Conservation (phyloP, 2,888 invertebrate species). For the Ochropacha duplaris region DNA sequence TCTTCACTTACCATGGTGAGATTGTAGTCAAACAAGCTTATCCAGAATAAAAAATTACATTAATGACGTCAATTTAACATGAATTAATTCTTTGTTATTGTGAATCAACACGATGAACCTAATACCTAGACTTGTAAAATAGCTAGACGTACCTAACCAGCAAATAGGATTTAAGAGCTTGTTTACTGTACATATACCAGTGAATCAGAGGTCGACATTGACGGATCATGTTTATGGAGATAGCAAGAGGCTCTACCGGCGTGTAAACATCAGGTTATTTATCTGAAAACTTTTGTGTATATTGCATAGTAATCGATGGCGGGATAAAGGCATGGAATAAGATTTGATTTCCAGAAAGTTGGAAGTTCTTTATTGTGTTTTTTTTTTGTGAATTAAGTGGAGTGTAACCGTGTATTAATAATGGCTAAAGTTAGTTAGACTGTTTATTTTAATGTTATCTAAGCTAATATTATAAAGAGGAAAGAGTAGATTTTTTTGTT, state of each 20-base stretch:
- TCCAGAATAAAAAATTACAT: no score
- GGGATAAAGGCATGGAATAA: neutral
- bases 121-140: neutral
- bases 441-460: no score
- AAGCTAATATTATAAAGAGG: no score
- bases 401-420: slow-evolving; percentile 7
- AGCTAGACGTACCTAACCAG: slow-evolving; percentile 15
- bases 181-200: slow-evolving; percentile 55
- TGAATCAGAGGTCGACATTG: slow-evolving; percentile 56
- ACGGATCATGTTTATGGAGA: slow-evolving; percentile 59
- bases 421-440: slow-evolving; percentile 10
- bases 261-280: slow-evolving; percentile 19
- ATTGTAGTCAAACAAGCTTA: no score
- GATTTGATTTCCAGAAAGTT: neutral
- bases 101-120: neutral
- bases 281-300: slow-evolving; percentile 18
- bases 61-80: no score
- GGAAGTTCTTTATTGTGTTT: neutral
- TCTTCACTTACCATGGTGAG: no score
- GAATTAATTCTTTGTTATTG: no score
- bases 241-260: slow-evolving; percentile 15
- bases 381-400: neutral
- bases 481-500: neutral
- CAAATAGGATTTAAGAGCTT: slow-evolving; percentile 46
- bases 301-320: slow-evolving; percentile 11